Evolutionary conservation across 2,797 vertebrate species (phyloP), one percentile per base, ranked within the genome.

Genomic region (Etheostoma nigrum): DNA sequence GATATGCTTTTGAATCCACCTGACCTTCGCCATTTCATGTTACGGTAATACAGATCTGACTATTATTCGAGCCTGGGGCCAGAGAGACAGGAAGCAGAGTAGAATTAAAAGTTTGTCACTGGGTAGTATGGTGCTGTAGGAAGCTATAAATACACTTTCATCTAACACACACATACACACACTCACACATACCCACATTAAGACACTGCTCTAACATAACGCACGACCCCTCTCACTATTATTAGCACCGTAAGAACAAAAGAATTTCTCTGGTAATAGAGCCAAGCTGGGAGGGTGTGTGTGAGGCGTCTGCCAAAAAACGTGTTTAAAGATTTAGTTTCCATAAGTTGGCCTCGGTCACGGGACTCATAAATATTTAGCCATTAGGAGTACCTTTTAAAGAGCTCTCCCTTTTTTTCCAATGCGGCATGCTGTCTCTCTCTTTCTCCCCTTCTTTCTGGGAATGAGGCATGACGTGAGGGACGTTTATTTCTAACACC

Each of bases 1-100:
- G 23, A 18, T 51, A 1, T 1, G 0, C 44, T 78, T 68, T 67
- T 72, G 6, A 86, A 65, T 64, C 60, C 16, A 40, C 53, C 47
- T 63, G 74, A 78, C 66, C 73, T 80, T 23, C 40, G 47, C 60
- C 57, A 16, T 76, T 57, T 68, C 19, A 47, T 59, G 64, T 51
- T 59, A 63, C 67, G 55, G 36, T 40, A 40, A 40, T 40, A 27
- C 44, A 76, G 58, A 82, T 63, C 62, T 71, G 36, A 71, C 14
- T 49, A 36, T 53, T 68, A 67, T 61, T 79, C 54, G 49, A 78
- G 81, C 60, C 54, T 74, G 48, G 58, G 70, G 81, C 25, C 60
- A 77, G 94, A 96, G 96, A 96, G 94, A 97, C 95, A 95, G 97
- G 96, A 98, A 96, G 95, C 94, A 90, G 93, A 95, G 87, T 91